Evolutionary conservation across 2,797 vertebrate species (phyloP).

Genomic region (Eurystomus glaucurus): DNA sequence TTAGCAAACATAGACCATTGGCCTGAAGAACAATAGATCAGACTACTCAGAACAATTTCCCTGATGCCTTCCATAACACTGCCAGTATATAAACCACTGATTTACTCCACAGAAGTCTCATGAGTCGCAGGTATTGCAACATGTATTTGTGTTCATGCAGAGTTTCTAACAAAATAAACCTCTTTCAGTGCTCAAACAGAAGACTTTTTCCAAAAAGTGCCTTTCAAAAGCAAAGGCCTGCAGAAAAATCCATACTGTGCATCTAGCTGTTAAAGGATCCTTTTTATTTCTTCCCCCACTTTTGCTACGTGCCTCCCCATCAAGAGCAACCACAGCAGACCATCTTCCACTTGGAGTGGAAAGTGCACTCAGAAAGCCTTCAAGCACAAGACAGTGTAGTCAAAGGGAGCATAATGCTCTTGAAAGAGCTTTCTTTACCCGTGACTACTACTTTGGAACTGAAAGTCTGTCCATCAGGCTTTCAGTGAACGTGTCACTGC

Average conservation of each 20-base stretch:
- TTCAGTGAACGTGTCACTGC: not conserved
- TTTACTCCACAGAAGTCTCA: not conserved
- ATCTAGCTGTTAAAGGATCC: not conserved
- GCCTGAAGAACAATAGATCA: not conserved
- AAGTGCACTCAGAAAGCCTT: not conserved
- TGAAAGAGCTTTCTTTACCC: not conserved
- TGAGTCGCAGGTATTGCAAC: not conserved
- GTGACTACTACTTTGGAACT: not conserved
- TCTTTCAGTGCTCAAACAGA: not conserved
- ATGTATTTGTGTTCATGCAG: not conserved
- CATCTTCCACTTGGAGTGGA: not conserved
- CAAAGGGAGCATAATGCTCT: not conserved
- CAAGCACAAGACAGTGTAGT: not conserved
- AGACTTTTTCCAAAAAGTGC: not conserved
- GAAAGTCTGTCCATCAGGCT: not conserved
- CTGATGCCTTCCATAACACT: not conserved
- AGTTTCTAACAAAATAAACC: not conserved
- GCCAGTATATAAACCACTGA: not conserved
- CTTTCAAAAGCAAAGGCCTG: not conserved
- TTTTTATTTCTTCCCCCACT: not conserved
- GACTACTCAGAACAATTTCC: not conserved
- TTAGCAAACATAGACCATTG: not conserved
- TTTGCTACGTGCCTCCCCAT: not conserved
- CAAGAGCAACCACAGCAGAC: not conserved
- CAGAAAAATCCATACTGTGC: not conserved